Percentiles rank a stretch among this genome's conserved stretches.
These are phyloP conservation scores for Mola mola DNA, from an alignment of 2,113 vertebrate genomes.

Conservation along the genomic window DNA sequence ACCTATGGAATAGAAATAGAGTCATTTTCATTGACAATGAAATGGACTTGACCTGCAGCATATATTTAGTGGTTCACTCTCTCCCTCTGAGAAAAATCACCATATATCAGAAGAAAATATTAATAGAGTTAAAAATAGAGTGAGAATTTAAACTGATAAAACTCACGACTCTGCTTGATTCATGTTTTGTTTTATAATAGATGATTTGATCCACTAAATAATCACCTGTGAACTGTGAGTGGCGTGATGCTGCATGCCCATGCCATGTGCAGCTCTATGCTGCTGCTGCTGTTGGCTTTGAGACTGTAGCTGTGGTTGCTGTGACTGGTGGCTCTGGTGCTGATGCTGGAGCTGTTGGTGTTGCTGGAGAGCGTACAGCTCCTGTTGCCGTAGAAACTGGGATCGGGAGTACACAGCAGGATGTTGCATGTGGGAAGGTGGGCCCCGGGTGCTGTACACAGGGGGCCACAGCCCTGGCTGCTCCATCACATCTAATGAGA, in stretches of 20 bases:
- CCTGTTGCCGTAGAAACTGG: slow-evolving; percentile 96
- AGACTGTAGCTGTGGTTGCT: slow-evolving; percentile 76
- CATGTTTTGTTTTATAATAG: slow-evolving; percentile 9
- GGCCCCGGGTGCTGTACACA: slow-evolving; percentile 90
- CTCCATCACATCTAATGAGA: slow-evolving; percentile 94
- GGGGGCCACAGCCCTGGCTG: slow-evolving; percentile 95
- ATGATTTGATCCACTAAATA: background rate
- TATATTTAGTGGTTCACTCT: slow-evolving; percentile 11
- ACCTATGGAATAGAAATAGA: no score
- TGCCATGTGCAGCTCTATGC: slow-evolving; percentile 66
- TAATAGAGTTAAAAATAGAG: slow-evolving; percentile 36
- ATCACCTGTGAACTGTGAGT: slow-evolving; percentile 75
- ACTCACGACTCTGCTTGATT: slow-evolving; percentile 8
- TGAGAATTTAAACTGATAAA: slow-evolving; percentile 39
- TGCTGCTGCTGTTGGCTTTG: slow-evolving; percentile 78
- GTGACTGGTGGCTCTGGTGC: slow-evolving; percentile 82
- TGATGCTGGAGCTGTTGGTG: slow-evolving; percentile 86
- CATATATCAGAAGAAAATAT: slow-evolving; percentile 28
- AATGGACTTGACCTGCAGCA: slow-evolving; percentile 8
- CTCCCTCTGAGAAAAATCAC: slow-evolving; percentile 31
- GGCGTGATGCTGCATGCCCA: slow-evolving; percentile 74
- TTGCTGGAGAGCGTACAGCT: slow-evolving; percentile 92
- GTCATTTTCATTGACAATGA: slow-evolving; percentile 12
- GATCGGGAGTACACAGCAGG: slow-evolving; percentile 91
- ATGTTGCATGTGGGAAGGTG: slow-evolving; percentile 93